Evolutionary conservation across 1,140 invertebrate species (phyloP).

Genomic region (Zaprionus capensis): DNA sequence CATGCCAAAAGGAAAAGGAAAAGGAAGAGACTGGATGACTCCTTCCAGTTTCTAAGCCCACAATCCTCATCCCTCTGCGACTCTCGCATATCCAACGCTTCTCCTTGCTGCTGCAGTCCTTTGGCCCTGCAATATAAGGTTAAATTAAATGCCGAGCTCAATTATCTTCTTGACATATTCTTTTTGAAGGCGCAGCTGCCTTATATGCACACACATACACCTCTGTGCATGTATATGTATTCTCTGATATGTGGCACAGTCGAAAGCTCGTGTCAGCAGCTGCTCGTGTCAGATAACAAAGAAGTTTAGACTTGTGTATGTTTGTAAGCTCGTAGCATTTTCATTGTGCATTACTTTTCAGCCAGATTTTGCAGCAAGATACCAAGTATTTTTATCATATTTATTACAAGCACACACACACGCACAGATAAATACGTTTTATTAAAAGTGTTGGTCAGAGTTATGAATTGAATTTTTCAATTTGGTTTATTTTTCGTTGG

Average conservation of each 20-base stretch:
- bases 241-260: neutral
- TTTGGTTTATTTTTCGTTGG: constrained; percentile 58
- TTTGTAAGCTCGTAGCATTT: constrained; percentile 33
- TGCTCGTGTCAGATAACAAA: constrained; percentile 75
- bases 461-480: constrained; percentile 40
- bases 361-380: constrained; percentile 60
- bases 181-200: constrained; percentile 51
- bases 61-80: constrained; percentile 4
- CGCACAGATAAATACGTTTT: neutral
- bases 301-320: constrained; percentile 46
- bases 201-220: constrained; percentile 22
- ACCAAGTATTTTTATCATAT: constrained; percentile 27
- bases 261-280: constrained; percentile 53
- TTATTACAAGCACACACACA: constrained; percentile 8
- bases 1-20: constrained; percentile 29
- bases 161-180: constrained; percentile 75
- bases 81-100: neutral
- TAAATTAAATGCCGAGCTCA: constrained; percentile 72
- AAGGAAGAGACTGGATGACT: neutral
- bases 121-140: constrained; percentile 1
- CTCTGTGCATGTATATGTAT: no score
- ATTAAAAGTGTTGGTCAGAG: constrained; percentile 55
- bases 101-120: neutral
- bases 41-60: constrained; percentile 38
- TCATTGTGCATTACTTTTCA: constrained; percentile 58